These are phyloP conservation scores for Luehdorfia chinensis DNA, from an alignment of 1,140 invertebrate genomes.

Conservation along the genomic window DNA sequence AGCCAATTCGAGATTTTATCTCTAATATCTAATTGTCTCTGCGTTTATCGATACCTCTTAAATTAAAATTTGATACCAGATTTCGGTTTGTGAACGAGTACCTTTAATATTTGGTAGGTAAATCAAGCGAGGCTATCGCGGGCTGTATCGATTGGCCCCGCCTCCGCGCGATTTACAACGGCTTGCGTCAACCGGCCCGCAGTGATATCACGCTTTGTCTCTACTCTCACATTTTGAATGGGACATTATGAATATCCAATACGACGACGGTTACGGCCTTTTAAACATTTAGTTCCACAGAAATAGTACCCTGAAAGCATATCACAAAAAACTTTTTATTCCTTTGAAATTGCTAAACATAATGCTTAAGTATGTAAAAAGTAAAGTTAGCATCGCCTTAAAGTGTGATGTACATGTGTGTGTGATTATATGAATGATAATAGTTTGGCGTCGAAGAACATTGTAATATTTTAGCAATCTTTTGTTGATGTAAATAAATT, in stretches of 20 bases:
- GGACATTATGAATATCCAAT: conserved; percentile 35
- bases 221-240: conserved; percentile 29
- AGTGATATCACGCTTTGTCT: conserved; percentile 55
- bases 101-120: conserved; percentile 56
- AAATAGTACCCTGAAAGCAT: too few relatives aligned
- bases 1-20: not conserved
- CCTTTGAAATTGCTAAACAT: too few relatives aligned
- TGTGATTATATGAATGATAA: too few relatives aligned
- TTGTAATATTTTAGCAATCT: too few relatives aligned
- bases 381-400: too few relatives aligned
- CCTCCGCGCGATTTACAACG: conserved; percentile 43
- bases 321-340: too few relatives aligned
- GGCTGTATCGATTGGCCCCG: conserved; percentile 49
- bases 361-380: too few relatives aligned
- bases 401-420: too few relatives aligned
- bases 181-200: conserved; percentile 50
- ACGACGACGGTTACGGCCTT: too few relatives aligned
- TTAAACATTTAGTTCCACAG: too few relatives aligned
- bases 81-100: conserved; percentile 39
- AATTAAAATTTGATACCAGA: conserved; percentile 61
- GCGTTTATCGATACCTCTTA: conserved; percentile 46
- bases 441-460: too few relatives aligned
- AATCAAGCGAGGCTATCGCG: conserved; percentile 55
- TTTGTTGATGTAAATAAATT: too few relatives aligned
- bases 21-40: conserved; percentile 26